Conservation (phyloP, 2,888 invertebrate species). For the Eristalis intricaria region DNA sequence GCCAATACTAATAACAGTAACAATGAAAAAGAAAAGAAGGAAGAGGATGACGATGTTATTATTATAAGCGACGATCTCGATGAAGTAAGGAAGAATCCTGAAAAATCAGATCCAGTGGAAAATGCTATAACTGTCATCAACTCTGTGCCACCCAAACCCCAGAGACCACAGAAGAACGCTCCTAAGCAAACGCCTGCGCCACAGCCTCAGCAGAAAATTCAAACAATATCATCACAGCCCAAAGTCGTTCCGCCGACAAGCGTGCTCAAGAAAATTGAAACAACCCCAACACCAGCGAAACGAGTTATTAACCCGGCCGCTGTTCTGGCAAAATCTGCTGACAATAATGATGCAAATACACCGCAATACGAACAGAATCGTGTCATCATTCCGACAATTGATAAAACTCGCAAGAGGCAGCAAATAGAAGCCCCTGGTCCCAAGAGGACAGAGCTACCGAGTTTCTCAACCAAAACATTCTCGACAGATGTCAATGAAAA, state of each 20-base stretch:
- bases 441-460: conserved; percentile 19
- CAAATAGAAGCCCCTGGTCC: not conserved
- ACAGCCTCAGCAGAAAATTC: conserved; percentile 8
- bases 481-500: conserved; percentile 55
- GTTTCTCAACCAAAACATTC: conserved; percentile 73
- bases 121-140: conserved; percentile 6
- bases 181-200: not conserved
- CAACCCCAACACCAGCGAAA: not conserved
- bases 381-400: conserved; percentile 73
- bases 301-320: conserved; percentile 58
- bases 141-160: conserved; percentile 19
- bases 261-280: not conserved
- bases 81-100: not conserved
- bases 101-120: not conserved
- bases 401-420: conserved; percentile 46
- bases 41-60: conserved; percentile 51
- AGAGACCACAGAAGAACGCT: conserved; percentile 20
- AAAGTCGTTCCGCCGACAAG: not conserved
- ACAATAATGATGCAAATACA: conserved; percentile 6
- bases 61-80: conserved; percentile 56
- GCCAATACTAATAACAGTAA: not conserved
- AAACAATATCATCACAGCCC: not conserved
- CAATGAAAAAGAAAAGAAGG: not conserved
- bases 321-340: conserved; percentile 32
- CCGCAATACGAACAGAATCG: conserved; percentile 73